Conservation (phyloP, 2,797 vertebrate species). For the Distichodus sexfasciatus region DNA sequence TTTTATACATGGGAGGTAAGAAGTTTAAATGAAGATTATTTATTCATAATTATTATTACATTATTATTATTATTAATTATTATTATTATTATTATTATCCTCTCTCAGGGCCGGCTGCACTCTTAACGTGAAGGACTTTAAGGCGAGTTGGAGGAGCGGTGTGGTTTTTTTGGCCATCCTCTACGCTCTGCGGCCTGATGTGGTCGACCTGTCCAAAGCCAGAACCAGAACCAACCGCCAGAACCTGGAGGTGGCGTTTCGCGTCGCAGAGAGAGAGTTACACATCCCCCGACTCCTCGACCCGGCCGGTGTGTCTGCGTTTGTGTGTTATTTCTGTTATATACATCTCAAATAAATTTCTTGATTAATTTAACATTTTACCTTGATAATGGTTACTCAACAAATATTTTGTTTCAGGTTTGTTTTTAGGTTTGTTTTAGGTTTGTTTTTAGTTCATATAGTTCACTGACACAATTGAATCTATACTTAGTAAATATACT, state of each 20-base stretch:
- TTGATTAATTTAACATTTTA: too few species aligned
- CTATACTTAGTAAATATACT: not conserved
- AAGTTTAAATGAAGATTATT: too few species aligned
- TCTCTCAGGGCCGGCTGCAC: conserved; percentile 67
- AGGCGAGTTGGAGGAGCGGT: conserved; percentile 89
- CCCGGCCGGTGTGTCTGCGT: conserved; percentile 81
- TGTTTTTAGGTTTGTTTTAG: not conserved
- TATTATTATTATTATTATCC: not conserved
- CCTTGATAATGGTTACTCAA: too few species aligned
- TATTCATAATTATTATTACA: not conserved
- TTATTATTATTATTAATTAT: not conserved
- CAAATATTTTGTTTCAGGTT: too few species aligned
- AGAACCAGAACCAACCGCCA: conserved; percentile 83
- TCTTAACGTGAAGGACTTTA: conserved; percentile 86
- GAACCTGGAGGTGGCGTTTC: conserved; percentile 89
- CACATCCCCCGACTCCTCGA: conserved; percentile 88
- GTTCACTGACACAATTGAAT: too few species aligned
- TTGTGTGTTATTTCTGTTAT: not conserved
- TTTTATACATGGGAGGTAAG: too few species aligned
- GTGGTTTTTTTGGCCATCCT: conserved; percentile 89
- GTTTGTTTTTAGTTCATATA: too few species aligned
- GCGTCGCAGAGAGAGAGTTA: conserved; percentile 83
- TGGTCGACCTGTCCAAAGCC: conserved; percentile 82
- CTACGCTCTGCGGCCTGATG: conserved; percentile 79
- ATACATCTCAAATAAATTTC: conserved; percentile 48